phyloP scores from a whole-genome alignment of 2,113 vertebrate species.

The Meleagris gallopavo region DNA sequence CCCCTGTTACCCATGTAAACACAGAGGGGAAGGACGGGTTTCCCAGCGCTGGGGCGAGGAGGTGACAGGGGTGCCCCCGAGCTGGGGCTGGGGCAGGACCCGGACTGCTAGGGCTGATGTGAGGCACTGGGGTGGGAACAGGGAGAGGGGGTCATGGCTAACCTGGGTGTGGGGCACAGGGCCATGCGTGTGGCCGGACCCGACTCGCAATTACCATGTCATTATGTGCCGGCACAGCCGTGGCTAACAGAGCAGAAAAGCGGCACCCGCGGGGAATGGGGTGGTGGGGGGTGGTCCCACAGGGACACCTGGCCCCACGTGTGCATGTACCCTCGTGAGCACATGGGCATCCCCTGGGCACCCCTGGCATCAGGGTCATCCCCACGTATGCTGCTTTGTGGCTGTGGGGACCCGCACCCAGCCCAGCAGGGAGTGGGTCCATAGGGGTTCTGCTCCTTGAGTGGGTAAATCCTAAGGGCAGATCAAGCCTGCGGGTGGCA shows the following conservation, averaged over 20 bases:
- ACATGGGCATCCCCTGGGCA: rapidly evolving
- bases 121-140: rapidly evolving
- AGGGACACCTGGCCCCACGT: not conserved
- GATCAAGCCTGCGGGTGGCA: rapidly evolving
- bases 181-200: conserved; percentile 44
- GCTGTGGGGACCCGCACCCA: not conserved
- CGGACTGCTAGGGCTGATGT: rapidly evolving
- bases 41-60: conserved; percentile 25
- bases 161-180: rapidly evolving
- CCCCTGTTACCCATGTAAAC: conserved; percentile 81
- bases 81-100: rapidly evolving
- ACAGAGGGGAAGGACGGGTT: conserved; percentile 43
- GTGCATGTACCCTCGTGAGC: rapidly evolving
- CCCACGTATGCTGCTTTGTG: not conserved
- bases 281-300: not conserved
- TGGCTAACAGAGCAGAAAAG: conserved; percentile 59
- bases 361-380: too few species aligned
- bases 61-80: rapidly evolving
- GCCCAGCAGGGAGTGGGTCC: not conserved
- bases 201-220: conserved; percentile 43
- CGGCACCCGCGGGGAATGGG: rapidly evolving
- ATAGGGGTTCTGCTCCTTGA: not conserved
- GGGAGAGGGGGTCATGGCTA: not conserved
- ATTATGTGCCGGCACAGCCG: conserved; percentile 64
- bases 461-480: not conserved